Evolutionary conservation across 2,797 vertebrate genomes (phyloP).

Genomic region (Malurus leucopterus): DNA sequence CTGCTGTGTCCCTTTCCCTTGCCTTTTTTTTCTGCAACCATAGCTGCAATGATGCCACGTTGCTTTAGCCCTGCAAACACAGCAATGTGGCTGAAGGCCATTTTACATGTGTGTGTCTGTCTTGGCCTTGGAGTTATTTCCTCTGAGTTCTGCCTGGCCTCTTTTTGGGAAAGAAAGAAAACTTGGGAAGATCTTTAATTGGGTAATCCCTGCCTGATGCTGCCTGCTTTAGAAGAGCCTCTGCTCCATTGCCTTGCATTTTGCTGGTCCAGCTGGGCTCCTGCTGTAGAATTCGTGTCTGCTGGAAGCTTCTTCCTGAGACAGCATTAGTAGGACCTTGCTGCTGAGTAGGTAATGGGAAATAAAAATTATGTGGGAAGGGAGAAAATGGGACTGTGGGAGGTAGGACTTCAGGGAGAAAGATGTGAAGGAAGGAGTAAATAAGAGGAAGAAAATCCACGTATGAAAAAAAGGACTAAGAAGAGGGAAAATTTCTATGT

Average conservation of each 20-base stretch:
- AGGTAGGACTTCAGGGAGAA: neutral
- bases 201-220: neutral
- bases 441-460: neutral
- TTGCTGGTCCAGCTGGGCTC: neutral
- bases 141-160: neutral
- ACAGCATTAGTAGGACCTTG: neutral
- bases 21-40: neutral
- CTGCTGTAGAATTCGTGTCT: neutral
- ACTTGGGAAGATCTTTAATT: neutral
- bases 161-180: neutral
- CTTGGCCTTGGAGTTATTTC: neutral
- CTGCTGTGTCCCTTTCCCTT: neutral
- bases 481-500: neutral
- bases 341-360: neutral
- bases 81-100: neutral
- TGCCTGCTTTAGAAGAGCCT: neutral
- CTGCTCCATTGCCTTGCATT: neutral
- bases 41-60: neutral
- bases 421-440: neutral
- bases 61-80: neutral
- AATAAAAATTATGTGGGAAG: neutral
- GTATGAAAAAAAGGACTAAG: neutral
- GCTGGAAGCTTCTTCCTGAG: neutral
- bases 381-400: neutral
- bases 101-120: rapidly evolving